Evolutionary conservation across 2,113 vertebrate species (phyloP).

Genomic region (Dromiciops gliroides): DNA sequence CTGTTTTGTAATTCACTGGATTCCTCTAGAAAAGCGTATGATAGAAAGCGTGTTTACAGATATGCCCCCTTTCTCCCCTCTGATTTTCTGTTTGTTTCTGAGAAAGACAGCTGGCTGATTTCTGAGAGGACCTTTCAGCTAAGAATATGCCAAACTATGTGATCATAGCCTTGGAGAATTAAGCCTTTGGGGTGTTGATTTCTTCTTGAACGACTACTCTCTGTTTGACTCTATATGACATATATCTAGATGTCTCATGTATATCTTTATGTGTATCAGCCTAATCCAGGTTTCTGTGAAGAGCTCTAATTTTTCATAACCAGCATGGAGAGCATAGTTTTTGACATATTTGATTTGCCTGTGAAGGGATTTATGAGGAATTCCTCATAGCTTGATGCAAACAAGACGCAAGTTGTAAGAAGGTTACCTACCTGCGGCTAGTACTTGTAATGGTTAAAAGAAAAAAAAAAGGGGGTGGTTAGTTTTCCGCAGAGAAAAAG

Average conservation of each 20-base stretch:
- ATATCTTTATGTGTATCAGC: constrained; percentile 29
- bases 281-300: constrained; percentile 31
- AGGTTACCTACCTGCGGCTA: constrained; percentile 43
- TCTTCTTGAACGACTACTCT: neutral
- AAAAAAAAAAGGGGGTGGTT: neutral
- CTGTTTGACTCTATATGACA: neutral
- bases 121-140: constrained; percentile 22
- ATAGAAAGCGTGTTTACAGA: constrained; percentile 30
- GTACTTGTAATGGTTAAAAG: constrained; percentile 30
- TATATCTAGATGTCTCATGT: neutral
- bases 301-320: constrained; percentile 42
- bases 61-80: constrained; percentile 11
- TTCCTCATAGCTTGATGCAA: constrained; percentile 46
- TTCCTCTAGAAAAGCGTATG: constrained; percentile 35
- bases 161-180: neutral
- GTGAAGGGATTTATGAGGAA: constrained; percentile 58
- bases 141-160: neutral
- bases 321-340: neutral
- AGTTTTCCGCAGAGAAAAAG: constrained; percentile 61
- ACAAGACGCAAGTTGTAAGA: constrained; percentile 49
- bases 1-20: neutral
- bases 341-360: constrained; percentile 35
- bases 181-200: constrained; percentile 17
- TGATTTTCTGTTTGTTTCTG: constrained; percentile 26
- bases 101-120: constrained; percentile 33